These are phyloP conservation scores for Seriola dumerili DNA, from an alignment of 2,113 vertebrate species.

Conservation along the genomic window DNA sequence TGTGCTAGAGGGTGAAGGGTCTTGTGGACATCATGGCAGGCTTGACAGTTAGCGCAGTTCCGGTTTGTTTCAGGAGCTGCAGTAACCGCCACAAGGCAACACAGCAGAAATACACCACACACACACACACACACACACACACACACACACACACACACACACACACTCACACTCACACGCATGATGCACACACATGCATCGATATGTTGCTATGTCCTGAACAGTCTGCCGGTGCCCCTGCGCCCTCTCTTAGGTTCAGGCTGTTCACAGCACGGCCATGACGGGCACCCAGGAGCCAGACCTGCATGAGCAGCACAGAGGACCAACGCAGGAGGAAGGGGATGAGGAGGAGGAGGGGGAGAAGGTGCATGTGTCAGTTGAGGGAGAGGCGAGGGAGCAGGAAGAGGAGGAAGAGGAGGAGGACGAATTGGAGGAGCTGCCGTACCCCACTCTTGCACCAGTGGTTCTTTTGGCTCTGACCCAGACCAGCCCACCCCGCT, in stretches of 20 bases:
- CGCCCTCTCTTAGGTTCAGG: slow-evolving; percentile 81
- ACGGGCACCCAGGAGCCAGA: slow-evolving; percentile 89
- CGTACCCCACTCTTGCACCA: slow-evolving; percentile 92
- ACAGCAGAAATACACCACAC: slow-evolving; percentile 20
- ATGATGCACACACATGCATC: not conserved
- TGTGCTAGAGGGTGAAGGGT: slow-evolving; percentile 41
- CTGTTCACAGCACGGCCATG: slow-evolving; percentile 87
- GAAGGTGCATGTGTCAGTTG: slow-evolving; percentile 72
- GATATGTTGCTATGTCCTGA: slow-evolving; percentile 33
- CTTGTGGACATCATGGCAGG: slow-evolving; percentile 19
- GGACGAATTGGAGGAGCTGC: slow-evolving; percentile 89
- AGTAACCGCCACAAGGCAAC: slow-evolving; percentile 23
- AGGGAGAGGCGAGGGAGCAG: slow-evolving; percentile 75
- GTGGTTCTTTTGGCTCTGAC: slow-evolving; percentile 96
- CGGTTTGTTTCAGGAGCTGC: slow-evolving; percentile 43
- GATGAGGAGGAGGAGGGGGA: slow-evolving; percentile 79
- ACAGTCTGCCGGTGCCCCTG: slow-evolving; percentile 32
- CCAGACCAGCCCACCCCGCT: slow-evolving; percentile 94
- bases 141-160: slow-evolving; percentile 5
- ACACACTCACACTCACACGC: not conserved
- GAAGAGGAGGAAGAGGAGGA: slow-evolving; percentile 57
- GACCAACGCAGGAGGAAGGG: slow-evolving; percentile 73
- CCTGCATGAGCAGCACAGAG: slow-evolving; percentile 83
- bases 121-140: slow-evolving; percentile 1
- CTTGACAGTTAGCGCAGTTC: slow-evolving; percentile 30